Percentiles rank a stretch among this genome's conserved stretches.
These are phyloP conservation scores for Odontamblyopus lacepedii DNA, from an alignment of 2,797 vertebrate genomes.

Conservation along the genomic window DNA sequence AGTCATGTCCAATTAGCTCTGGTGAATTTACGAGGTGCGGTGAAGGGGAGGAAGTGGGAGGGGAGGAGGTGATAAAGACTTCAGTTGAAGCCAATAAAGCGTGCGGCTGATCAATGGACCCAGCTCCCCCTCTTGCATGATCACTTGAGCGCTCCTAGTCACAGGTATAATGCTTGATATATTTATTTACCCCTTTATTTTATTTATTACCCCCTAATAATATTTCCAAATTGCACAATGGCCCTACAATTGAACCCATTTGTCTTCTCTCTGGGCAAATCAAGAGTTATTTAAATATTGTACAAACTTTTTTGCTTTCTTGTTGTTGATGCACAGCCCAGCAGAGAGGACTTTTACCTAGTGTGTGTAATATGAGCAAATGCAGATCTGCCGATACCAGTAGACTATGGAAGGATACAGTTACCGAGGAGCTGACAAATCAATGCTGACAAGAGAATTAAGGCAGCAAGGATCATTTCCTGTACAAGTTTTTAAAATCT, in stretches of 20 bases:
- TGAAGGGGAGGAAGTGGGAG: conserved; percentile 62
- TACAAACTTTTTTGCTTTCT: not conserved
- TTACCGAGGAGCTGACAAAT: conserved; percentile 7
- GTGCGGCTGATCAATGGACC: conserved; percentile 70
- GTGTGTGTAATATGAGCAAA: conserved; percentile 13
- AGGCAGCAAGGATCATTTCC: conserved; percentile 9
- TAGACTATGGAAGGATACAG: not conserved
- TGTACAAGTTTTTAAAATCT: conserved; percentile 6
- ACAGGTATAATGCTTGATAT: not conserved
- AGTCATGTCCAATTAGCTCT: conserved; percentile 80
- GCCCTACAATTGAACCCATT: not conserved
- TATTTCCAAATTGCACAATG: too few relatives aligned
- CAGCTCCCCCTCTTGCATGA: conserved; percentile 32
- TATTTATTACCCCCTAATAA: not conserved
- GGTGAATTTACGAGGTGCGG: conserved; percentile 71
- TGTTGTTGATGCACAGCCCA: conserved; percentile 7
- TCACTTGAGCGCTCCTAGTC: conserved; percentile 4
- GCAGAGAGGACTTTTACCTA: conserved; percentile 6
- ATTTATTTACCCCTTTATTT: not conserved
- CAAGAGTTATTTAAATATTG: not conserved
- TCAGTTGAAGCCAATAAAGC: conserved; percentile 70
- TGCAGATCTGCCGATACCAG: conserved; percentile 11
- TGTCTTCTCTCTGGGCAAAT: not conserved
- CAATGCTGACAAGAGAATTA: conserved; percentile 13
- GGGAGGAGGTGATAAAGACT: conserved; percentile 70